A percentile compares a stretch with the other conserved stretches of the same genome.
Evolutionary conservation across 2,888 invertebrate species (phyloP).

Genomic region (Chaetoderma sp.): DNA sequence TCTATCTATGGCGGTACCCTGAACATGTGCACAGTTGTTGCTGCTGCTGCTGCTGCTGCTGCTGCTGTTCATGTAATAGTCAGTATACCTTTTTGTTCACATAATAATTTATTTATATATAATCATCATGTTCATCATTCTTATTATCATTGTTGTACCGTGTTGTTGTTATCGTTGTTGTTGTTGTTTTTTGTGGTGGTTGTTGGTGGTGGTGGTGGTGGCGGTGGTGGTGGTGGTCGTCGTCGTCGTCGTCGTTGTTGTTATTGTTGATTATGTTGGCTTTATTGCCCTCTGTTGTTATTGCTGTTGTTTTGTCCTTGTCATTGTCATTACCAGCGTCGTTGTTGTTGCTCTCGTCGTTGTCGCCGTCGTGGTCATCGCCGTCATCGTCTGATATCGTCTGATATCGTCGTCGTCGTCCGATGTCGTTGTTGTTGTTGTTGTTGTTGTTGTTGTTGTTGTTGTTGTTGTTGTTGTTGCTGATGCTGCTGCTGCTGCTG

Average conservation of each 20-base stretch:
- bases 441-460: neutral
- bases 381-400: conserved; percentile 13
- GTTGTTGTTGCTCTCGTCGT: neutral
- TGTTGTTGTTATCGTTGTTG: too few species aligned
- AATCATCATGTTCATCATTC: neutral
- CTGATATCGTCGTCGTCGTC: neutral
- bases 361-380: conserved; percentile 15
- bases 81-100: neutral
- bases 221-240: neutral
- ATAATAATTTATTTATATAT: neutral
- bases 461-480: neutral
- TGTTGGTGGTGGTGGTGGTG: too few species aligned
- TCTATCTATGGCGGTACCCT: too few species aligned
- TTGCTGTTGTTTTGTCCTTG: neutral
- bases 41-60: neutral
- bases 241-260: neutral
- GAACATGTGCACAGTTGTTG: neutral
- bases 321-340: neutral
- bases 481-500: neutral
- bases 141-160: too few species aligned
- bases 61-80: neutral
- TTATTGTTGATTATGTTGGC: neutral
- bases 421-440: too few species aligned
- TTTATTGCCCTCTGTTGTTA: neutral
- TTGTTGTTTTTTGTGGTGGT: too few species aligned